A percentile compares a stretch with the other conserved stretches of the same genome.
phyloP scores from a whole-genome alignment of 2,113 vertebrate species.

The Cyprinus carpio region DNA sequence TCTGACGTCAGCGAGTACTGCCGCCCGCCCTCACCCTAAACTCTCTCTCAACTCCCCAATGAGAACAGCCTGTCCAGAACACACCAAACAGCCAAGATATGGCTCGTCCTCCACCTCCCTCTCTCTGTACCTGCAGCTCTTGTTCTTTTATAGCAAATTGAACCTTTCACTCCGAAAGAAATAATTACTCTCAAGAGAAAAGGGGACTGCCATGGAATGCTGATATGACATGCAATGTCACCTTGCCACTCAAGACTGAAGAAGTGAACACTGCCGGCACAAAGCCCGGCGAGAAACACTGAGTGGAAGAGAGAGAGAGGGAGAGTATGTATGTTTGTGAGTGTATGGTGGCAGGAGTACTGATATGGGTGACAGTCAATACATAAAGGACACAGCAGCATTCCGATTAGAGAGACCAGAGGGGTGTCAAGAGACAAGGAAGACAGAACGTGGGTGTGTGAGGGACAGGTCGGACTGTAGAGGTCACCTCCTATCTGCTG shows the following conservation, averaged over 20 bases:
- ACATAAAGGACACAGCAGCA: conserved; percentile 38
- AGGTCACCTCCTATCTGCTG: conserved; percentile 7
- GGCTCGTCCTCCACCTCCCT: conserved; percentile 58
- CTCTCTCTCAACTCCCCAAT: conserved; percentile 51
- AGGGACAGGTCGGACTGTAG: not conserved
- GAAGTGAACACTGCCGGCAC: conserved; percentile 60
- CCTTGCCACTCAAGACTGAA: conserved; percentile 83
- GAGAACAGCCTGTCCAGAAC: conserved; percentile 69
- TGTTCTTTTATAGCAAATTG: conserved; percentile 87
- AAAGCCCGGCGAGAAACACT: conserved; percentile 57
- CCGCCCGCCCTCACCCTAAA: conserved; percentile 33
- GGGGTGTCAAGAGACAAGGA: conserved; percentile 10
- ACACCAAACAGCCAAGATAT: conserved; percentile 61
- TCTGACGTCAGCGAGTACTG: conserved; percentile 63
- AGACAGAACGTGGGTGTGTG: conserved; percentile 9
- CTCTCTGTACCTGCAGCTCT: conserved; percentile 72
- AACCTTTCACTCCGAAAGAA: conserved; percentile 88
- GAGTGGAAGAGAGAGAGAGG: conserved; percentile 10
- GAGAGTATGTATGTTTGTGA: conserved; percentile 41
- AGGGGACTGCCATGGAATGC: conserved; percentile 80
- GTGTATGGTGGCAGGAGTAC: conserved; percentile 53
- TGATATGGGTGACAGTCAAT: conserved; percentile 48
- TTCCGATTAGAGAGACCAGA: conserved; percentile 27
- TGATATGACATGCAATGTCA: conserved; percentile 90
- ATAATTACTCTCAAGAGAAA: conserved; percentile 87